phyloP scores from a whole-genome alignment of 1,140 invertebrate genomes.

The Lasaia peninsularis region DNA sequence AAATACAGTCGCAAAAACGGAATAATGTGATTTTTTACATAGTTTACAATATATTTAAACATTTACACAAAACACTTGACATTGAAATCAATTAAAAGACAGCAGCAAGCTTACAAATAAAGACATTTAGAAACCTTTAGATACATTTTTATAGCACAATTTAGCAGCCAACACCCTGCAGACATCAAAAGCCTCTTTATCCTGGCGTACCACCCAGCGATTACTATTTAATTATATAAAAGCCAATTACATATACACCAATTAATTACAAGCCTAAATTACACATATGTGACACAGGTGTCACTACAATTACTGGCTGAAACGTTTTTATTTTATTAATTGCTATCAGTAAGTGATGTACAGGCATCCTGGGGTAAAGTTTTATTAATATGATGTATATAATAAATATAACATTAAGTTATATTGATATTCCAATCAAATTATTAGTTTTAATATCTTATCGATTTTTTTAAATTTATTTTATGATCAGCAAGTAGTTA shows the following conservation, averaged over 20 bases:
- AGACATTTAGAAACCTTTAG: slow-evolving; percentile 20
- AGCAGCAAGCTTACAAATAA: slow-evolving; percentile 28
- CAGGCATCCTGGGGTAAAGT: neutral
- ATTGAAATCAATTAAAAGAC: slow-evolving; percentile 6
- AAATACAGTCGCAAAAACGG: neutral
- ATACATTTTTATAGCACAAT: slow-evolving; percentile 29
- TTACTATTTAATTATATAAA: slow-evolving; percentile 11
- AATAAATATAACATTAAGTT: too few species aligned
- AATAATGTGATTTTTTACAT: slow-evolving; percentile 11
- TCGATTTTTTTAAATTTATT: too few species aligned
- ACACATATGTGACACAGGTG: slow-evolving; percentile 1
- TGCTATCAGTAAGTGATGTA: neutral
- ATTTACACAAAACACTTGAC: slow-evolving; percentile 28
- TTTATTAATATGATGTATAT: neutral
- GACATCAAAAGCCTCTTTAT: slow-evolving; percentile 65
- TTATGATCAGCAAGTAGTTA: too few species aligned
- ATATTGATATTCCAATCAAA: too few species aligned
- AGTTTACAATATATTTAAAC: slow-evolving; percentile 28
- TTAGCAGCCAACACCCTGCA: slow-evolving; percentile 74
- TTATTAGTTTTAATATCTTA: too few species aligned
- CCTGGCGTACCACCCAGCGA: slow-evolving; percentile 61
- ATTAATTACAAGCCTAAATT: slow-evolving; percentile 6
- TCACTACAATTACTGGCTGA: slow-evolving; percentile 1
- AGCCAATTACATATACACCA: slow-evolving; percentile 5
- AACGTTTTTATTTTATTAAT: slow-evolving; percentile 4